Evolutionary conservation across 1,140 invertebrate species (phyloP).

Genomic region (Vanessa tameamea): DNA sequence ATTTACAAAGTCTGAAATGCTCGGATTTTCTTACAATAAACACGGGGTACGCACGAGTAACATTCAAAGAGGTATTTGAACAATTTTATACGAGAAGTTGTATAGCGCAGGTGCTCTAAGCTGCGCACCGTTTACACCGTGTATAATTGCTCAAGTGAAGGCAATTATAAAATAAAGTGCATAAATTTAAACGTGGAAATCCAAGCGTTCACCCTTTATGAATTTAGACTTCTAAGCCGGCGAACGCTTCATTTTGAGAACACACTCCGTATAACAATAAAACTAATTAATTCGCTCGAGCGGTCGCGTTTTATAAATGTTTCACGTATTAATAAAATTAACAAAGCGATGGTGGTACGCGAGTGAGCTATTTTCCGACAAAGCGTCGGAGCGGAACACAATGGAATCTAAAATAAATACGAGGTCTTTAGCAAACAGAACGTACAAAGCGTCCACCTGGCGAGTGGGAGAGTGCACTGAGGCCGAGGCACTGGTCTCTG

Average conservation of each 20-base stretch:
- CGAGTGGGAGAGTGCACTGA: slow-evolving; percentile 37
- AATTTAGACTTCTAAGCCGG: slow-evolving; percentile 63
- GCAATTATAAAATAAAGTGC: slow-evolving; percentile 65
- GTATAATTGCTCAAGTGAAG: slow-evolving; percentile 45
- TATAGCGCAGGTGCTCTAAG: slow-evolving; percentile 57
- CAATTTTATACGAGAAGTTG: slow-evolving; percentile 40
- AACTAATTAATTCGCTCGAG: slow-evolving; percentile 76
- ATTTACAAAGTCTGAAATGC: slow-evolving; percentile 9
- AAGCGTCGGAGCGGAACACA: slow-evolving; percentile 72
- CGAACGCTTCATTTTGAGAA: slow-evolving; percentile 64
- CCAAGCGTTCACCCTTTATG: slow-evolving; percentile 49
- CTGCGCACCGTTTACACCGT: slow-evolving; percentile 36
- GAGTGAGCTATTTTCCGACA: slow-evolving; percentile 72
- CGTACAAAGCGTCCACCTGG: slow-evolving; percentile 75
- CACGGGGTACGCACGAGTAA: slow-evolving; percentile 32
- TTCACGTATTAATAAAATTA: slow-evolving; percentile 81
- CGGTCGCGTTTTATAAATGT: slow-evolving; percentile 78
- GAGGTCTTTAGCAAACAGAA: slow-evolving; percentile 76
- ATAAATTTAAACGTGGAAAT: slow-evolving; percentile 66
- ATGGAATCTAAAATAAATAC: slow-evolving; percentile 80
- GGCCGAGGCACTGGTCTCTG: slow-evolving; percentile 33
- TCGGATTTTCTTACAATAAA: slow-evolving; percentile 6
- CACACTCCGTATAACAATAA: slow-evolving; percentile 76
- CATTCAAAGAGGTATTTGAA: slow-evolving; percentile 36
- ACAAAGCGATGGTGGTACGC: slow-evolving; percentile 65